Conservation (phyloP, 30 jellyfish, hydroid and myxozoan species). For the Pseudorhiza aurosa region DNA sequence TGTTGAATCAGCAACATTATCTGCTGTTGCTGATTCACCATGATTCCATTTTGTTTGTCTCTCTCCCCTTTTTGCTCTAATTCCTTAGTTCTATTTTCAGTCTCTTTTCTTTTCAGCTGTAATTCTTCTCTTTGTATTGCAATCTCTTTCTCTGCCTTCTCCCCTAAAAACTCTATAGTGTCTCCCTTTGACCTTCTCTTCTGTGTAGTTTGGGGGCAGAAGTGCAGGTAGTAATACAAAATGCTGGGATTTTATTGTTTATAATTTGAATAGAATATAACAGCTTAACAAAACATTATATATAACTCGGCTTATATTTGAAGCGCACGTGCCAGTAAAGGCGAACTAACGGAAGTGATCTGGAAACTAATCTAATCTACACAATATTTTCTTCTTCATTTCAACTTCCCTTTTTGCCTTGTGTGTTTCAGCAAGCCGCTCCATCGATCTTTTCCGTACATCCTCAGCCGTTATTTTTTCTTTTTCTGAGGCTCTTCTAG, state of each 20-base stretch:
- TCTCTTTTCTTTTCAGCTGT: neutral
- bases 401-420: neutral
- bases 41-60: no score
- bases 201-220: neutral
- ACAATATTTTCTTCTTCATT: neutral
- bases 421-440: no score
- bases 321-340: no score
- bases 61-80: neutral
- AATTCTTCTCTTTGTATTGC: neutral
- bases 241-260: neutral
- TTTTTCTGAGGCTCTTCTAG: neutral
- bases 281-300: no score
- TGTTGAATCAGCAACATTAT: neutral
- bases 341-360: no score
- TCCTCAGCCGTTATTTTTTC: conserved; percentile 16
- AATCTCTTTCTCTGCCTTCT: neutral
- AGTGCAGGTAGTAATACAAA: neutral
- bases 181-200: neutral
- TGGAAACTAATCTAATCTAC: no score
- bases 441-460: conserved; percentile 21
- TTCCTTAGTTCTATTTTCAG: neutral
- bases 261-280: neutral
- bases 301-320: neutral
- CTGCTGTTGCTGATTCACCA: neutral
- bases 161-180: neutral